These are phyloP conservation scores for Anguilla pacifica DNA, from an alignment of 2,797 vertebrate species.

Conservation along the genomic window DNA sequence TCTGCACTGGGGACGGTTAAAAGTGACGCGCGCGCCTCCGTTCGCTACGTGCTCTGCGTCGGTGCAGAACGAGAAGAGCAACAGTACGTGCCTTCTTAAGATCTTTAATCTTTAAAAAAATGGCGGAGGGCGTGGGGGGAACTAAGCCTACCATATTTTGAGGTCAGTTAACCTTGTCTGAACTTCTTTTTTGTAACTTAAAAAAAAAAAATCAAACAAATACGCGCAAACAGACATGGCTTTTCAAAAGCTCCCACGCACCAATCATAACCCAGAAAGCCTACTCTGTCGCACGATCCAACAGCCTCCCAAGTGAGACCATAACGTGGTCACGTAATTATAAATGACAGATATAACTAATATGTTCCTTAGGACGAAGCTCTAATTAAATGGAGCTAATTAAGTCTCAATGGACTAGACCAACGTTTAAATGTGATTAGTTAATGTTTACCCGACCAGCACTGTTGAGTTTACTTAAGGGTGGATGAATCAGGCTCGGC, in stretches of 20 bases:
- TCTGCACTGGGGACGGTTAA: neutral
- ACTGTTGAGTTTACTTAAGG: conserved; percentile 50
- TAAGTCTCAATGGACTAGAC: conserved; percentile 53
- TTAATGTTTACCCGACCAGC: conserved; percentile 50
- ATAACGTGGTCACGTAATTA: conserved; percentile 43
- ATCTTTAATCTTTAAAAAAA: neutral
- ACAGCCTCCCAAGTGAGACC: neutral
- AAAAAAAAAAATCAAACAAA: neutral
- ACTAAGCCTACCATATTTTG: neutral
- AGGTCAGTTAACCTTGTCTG: neutral
- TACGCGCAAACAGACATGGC: neutral
- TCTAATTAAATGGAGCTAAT: conserved; percentile 65
- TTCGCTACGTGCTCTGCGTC: neutral
- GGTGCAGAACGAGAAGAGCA: neutral
- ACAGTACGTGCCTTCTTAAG: neutral
- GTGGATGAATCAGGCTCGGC: conserved; percentile 33
- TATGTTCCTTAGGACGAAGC: conserved; percentile 50
- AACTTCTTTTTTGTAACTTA: neutral
- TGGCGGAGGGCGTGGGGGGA: neutral
- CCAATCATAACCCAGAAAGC: neutral
- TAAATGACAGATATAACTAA: conserved; percentile 56
- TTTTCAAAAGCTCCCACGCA: neutral
- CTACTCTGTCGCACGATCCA: neutral
- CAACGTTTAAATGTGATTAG: conserved; percentile 53
- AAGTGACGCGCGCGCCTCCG: neutral